Conservation (phyloP, 1,140 invertebrate species). For the Drosophila parabipectinata region DNA sequence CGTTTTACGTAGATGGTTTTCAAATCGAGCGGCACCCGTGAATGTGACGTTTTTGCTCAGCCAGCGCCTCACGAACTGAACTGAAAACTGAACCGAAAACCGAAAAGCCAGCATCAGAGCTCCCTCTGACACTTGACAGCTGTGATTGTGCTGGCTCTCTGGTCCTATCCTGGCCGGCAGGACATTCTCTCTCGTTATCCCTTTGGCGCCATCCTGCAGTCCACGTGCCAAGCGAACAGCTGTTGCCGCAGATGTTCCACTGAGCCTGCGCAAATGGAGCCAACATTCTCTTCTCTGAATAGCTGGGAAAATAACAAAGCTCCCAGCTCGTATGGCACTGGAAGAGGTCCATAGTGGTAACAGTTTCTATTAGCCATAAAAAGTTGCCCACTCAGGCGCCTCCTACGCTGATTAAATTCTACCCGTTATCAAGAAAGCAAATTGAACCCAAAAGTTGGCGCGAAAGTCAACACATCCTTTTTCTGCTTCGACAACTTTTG, state of each 20-base stretch:
- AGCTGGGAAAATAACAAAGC: constrained; percentile 10
- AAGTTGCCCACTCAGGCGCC: not conserved
- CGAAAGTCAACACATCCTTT: constrained; percentile 43
- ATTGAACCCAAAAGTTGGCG: constrained; percentile 42
- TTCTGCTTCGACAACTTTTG: constrained; percentile 26
- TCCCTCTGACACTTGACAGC: constrained; percentile 57
- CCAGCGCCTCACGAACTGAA: constrained; percentile 73
- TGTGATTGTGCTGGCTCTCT: constrained; percentile 54
- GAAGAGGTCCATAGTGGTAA: constrained; percentile 41
- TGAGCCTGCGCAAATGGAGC: constrained; percentile 9
- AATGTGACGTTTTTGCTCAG: constrained; percentile 61
- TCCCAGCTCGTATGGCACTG: constrained; percentile 29
- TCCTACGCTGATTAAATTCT: not conserved
- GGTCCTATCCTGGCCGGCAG: not conserved
- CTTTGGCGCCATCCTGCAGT: constrained; percentile 58
- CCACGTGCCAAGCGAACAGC: constrained; percentile 61
- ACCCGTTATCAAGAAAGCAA: constrained; percentile 6
- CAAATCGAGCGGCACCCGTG: constrained; percentile 23
- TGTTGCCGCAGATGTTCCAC: constrained; percentile 37
- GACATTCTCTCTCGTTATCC: constrained; percentile 6
- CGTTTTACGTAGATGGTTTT: constrained; percentile 28
- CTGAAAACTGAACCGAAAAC: constrained; percentile 2
- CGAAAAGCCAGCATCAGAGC: constrained; percentile 63
- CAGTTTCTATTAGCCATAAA: constrained; percentile 35
- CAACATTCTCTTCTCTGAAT: not conserved